phyloP scores from a whole-genome alignment of 1,140 invertebrate species.

The Drosophila navojoa region DNA sequence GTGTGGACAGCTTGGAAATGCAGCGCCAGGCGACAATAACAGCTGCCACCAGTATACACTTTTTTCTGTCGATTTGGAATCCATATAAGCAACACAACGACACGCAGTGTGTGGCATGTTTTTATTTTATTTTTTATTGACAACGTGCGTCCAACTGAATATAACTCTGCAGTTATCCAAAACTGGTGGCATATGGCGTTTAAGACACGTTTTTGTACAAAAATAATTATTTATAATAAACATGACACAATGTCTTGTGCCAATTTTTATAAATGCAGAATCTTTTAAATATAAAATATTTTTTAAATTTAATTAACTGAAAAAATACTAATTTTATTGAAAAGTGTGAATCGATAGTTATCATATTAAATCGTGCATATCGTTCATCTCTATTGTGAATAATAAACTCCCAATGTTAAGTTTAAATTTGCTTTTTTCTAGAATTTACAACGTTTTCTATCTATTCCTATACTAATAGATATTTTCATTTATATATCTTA shows the following conservation, averaged over 20 bases:
- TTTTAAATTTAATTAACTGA: no score
- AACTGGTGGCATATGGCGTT: slow-evolving; percentile 54
- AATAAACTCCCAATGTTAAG: not conserved
- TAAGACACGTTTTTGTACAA: not conserved
- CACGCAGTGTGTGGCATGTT: slow-evolving; percentile 58
- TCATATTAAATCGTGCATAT: no score
- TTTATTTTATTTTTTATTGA: slow-evolving; percentile 18
- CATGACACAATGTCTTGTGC: not conserved
- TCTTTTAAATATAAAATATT: no score
- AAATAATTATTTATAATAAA: not conserved
- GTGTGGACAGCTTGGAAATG: slow-evolving; percentile 53
- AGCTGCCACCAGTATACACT: slow-evolving; percentile 63
- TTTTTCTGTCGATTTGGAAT: slow-evolving; percentile 76
- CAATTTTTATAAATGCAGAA: no score
- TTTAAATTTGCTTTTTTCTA: not conserved
- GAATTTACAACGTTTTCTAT: no score
- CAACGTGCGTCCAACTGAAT: slow-evolving; percentile 39
- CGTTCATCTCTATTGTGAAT: not conserved
- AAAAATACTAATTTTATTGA: no score
- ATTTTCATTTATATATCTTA: no score
- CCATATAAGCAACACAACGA: slow-evolving; percentile 65
- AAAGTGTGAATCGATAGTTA: no score
- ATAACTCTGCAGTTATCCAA: slow-evolving; percentile 26
- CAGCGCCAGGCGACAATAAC: slow-evolving; percentile 60
- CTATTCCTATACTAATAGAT: no score